Evolutionary conservation across 2,113 vertebrate species (phyloP).

Genomic region (Eubucco bourcierii): DNA sequence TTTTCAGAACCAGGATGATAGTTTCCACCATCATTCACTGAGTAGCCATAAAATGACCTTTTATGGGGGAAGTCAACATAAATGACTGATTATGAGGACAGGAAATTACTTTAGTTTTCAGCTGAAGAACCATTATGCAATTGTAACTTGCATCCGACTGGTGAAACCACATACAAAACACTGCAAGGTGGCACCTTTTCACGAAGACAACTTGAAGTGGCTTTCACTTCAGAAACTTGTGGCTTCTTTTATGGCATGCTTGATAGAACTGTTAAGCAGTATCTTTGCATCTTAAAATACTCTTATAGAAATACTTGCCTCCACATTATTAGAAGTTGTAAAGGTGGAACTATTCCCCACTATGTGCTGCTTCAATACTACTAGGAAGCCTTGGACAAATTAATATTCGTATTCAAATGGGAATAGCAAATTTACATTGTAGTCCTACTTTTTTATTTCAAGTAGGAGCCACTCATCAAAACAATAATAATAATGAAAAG

Average conservation of each 20-base stretch:
- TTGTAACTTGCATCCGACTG: slow-evolving; percentile 30
- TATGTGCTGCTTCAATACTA: neutral
- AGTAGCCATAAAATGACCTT: neutral
- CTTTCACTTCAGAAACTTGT: slow-evolving; percentile 74
- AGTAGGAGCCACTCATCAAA: neutral
- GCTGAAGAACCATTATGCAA: neutral
- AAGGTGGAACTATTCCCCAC: neutral
- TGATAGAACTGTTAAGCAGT: neutral
- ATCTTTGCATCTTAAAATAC: slow-evolving; percentile 14
- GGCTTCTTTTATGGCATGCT: slow-evolving; percentile 73
- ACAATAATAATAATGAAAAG: neutral
- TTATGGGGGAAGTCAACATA: neutral
- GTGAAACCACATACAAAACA: slow-evolving; percentile 71
- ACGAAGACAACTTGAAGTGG: slow-evolving; percentile 76
- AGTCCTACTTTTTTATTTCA: neutral
- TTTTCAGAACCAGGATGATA: neutral
- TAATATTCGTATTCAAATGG: neutral
- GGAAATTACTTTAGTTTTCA: neutral
- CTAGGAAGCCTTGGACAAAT: neutral
- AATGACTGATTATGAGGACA: neutral
- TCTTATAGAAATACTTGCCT: slow-evolving; percentile 9
- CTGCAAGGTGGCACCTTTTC: slow-evolving; percentile 40
- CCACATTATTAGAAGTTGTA: neutral
- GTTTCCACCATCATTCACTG: neutral
- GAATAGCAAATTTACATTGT: neutral